Conservation (phyloP, 2,888 invertebrate genomes). For the Pristionchus arcanus region DNA sequence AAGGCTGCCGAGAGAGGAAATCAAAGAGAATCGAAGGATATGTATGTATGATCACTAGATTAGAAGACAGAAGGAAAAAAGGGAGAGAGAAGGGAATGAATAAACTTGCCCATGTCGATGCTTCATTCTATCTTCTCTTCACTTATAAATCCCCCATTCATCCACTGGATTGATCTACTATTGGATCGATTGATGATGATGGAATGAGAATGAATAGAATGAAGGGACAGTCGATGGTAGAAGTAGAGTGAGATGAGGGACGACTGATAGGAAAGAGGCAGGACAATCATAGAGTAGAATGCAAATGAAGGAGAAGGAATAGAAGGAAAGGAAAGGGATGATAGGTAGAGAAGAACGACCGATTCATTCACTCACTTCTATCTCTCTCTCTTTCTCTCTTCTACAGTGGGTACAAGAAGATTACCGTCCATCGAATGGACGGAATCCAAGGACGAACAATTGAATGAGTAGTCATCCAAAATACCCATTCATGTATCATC, state of each 20-base stretch:
- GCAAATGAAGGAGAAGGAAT: constrained; percentile 34
- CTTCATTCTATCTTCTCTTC: constrained; percentile 37
- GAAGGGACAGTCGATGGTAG: neutral
- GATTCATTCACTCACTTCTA: constrained; percentile 6
- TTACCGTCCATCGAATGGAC: constrained; percentile 24
- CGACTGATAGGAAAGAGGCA: constrained; percentile 32
- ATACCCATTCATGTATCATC: constrained; percentile 10
- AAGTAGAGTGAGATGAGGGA: constrained; percentile 11
- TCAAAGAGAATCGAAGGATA: neutral
- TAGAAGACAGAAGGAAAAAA: neutral
- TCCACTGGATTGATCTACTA: neutral
- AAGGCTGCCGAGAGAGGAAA: neutral
- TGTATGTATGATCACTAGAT: neutral
- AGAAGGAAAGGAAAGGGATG: constrained; percentile 18
- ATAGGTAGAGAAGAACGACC: constrained; percentile 26
- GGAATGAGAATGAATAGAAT: neutral
- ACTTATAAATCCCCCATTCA: neutral
- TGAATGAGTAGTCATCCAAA: neutral
- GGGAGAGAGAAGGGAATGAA: neutral
- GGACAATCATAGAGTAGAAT: constrained; percentile 30
- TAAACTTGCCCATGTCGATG: constrained; percentile 31
- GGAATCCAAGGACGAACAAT: neutral
- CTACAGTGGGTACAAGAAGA: constrained; percentile 34
- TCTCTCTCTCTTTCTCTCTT: neutral
- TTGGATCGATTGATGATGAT: neutral